Base-by-base conservation (phyloP, 2,113 vertebrate genomes). In the Glaucidium brasilianum region DNA sequence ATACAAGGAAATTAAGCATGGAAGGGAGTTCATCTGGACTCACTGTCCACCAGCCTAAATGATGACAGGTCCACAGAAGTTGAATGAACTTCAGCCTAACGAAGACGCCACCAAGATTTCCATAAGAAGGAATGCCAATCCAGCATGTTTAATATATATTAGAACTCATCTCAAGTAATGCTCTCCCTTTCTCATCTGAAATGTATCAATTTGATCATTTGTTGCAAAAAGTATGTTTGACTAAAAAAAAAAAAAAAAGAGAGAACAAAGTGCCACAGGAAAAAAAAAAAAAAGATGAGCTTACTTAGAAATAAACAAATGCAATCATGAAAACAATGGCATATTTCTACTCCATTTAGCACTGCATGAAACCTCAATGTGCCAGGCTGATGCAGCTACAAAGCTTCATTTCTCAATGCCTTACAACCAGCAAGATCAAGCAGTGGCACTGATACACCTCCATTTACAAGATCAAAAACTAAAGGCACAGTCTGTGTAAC, bases 271-370 rank as follows among this genome's bases (percentile, higher is more conserved):
- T 34, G 50, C 10, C 43, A 45, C 6, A 77, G 59, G 43, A 16
- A 39, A 30, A 59, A 60, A 19, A 19, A 30, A 59, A 60, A 68
- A 45, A 34, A 43, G 26, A 45, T 47, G 32, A 79, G 73, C 20
- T 77, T 87, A 55, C 52, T 90, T 68, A 73, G 43, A 53, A 95
- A 89, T 66, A 91, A 94, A 85, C 26, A 95, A 89, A 68, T 90
- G 34, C 52, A 58, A 86, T 82, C 17, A 82, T 12, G 12, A 89
- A 85, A 90, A 85, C 45, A 53, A 52, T 12, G 14, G 26, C 58
- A 55, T 60, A 68, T 94, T 96, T 96, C 91, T 75, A 75, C 62
- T 87, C n/a, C 88, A 76, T 79, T 95, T 91, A 92, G 91, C 74
- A 90, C 89, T 60, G 74, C 3, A 5, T 60, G 94, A 95, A 78